phyloP scores from a whole-genome alignment of 2,797 vertebrate genomes.

The Dryobates pubescens region DNA sequence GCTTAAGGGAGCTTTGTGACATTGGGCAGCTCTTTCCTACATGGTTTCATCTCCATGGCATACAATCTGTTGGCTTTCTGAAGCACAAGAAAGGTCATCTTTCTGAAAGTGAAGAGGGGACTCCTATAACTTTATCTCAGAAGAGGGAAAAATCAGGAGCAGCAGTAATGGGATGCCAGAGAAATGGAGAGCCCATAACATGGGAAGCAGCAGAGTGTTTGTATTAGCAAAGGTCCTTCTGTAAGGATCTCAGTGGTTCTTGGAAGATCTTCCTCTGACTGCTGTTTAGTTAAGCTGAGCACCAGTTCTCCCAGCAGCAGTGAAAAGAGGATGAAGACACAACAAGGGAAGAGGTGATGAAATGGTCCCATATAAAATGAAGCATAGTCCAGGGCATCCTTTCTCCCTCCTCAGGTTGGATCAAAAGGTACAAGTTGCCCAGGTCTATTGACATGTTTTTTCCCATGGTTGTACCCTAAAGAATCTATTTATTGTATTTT shows the following conservation, averaged over 20 bases:
- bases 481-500: too few relatives aligned
- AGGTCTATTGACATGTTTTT: background rate
- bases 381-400: background rate
- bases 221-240: background rate
- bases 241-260: background rate
- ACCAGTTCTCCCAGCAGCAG: rapidly evolving
- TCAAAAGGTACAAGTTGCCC: background rate
- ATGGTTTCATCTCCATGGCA: background rate
- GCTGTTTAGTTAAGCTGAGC: background rate
- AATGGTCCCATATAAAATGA: background rate
- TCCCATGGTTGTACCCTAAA: background rate
- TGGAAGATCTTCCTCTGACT: background rate
- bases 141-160: background rate
- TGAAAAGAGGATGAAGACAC: background rate
- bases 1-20: background rate
- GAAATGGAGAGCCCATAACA: background rate
- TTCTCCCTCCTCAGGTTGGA: background rate
- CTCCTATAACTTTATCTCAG: background rate
- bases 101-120: background rate
- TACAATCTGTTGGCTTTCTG: background rate
- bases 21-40: background rate
- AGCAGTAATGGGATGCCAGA: background rate
- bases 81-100: background rate
- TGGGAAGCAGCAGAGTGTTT: background rate
- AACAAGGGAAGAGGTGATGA: background rate